These are phyloP conservation scores for Trimorus sp. DNA, from an alignment of 2,888 invertebrate genomes.

Conservation along the genomic window DNA sequence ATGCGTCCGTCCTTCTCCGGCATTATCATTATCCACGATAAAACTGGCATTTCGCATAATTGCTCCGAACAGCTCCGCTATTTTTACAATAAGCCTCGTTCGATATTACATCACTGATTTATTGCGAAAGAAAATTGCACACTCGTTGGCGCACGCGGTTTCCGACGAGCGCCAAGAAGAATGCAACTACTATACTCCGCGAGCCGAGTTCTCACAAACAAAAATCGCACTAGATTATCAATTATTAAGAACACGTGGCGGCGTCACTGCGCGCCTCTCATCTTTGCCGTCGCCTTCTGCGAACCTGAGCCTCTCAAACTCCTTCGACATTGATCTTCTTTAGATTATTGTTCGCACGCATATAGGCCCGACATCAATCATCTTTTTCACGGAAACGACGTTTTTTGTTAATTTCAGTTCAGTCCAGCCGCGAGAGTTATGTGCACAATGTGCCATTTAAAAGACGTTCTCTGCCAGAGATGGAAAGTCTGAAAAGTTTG, in stretches of 20 bases:
- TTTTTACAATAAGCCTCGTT: slow-evolving; percentile 38
- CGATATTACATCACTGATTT: slow-evolving; percentile 45
- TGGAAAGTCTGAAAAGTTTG: too few species aligned
- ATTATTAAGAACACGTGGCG: slow-evolving; percentile 79
- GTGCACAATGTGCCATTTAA: too few species aligned
- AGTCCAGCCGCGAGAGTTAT: too few species aligned
- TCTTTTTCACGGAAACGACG: slow-evolving; percentile 37
- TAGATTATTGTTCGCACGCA: slow-evolving; percentile 55
- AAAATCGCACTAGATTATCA: slow-evolving; percentile 75
- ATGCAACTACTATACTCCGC: slow-evolving; percentile 76
- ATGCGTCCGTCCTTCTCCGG: neutral
- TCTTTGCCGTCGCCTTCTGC: slow-evolving; percentile 76
- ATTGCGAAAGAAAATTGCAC: slow-evolving; percentile 58
- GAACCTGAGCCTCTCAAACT: slow-evolving; percentile 72
- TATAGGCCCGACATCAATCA: slow-evolving; percentile 52
- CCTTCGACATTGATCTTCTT: slow-evolving; percentile 68
- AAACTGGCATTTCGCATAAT: slow-evolving; percentile 43
- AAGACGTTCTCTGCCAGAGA: too few species aligned
- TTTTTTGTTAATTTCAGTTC: too few species aligned
- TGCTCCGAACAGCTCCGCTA: slow-evolving; percentile 21
- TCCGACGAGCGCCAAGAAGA: slow-evolving; percentile 68
- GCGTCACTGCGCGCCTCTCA: slow-evolving; percentile 69
- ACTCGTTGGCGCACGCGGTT: slow-evolving; percentile 55
- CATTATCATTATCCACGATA: slow-evolving; percentile 28
- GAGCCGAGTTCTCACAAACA: slow-evolving; percentile 74